Percentiles rank a stretch among this genome's conserved stretches.
Evolutionary conservation across 1,140 invertebrate genomes (phyloP).

Genomic region (Latrodectus geometricus): DNA sequence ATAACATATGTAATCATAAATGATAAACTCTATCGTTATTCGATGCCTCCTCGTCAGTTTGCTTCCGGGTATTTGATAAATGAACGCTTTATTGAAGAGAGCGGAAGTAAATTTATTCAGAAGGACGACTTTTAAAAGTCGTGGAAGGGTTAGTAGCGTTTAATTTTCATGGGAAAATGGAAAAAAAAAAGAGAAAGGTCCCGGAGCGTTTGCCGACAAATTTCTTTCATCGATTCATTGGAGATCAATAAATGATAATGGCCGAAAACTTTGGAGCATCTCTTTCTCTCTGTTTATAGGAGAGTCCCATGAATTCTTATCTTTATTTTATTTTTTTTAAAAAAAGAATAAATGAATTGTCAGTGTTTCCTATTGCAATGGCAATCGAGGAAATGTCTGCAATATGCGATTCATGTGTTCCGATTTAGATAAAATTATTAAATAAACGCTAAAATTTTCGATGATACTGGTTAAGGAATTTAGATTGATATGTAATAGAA

Average conservation of each 20-base stretch:
- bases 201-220: background rate
- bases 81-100: background rate
- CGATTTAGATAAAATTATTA: too few relatives aligned
- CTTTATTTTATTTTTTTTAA: too few relatives aligned
- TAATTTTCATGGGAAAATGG: background rate
- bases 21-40: background rate
- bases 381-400: too few relatives aligned
- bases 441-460: too few relatives aligned
- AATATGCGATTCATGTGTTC: too few relatives aligned
- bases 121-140: background rate
- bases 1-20: conserved; percentile 1
- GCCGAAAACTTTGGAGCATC: background rate
- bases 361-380: too few relatives aligned
- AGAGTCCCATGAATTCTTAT: too few relatives aligned
- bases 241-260: background rate
- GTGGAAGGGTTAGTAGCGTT: background rate
- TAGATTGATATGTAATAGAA: too few relatives aligned
- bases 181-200: background rate
- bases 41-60: background rate
- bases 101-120: background rate
- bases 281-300: too few relatives aligned
- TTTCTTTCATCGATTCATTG: background rate
- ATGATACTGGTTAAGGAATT: too few relatives aligned
- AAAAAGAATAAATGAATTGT: too few relatives aligned
- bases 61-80: background rate